Conservation (phyloP, 1,140 invertebrate species). For the Cydia pomonella region DNA sequence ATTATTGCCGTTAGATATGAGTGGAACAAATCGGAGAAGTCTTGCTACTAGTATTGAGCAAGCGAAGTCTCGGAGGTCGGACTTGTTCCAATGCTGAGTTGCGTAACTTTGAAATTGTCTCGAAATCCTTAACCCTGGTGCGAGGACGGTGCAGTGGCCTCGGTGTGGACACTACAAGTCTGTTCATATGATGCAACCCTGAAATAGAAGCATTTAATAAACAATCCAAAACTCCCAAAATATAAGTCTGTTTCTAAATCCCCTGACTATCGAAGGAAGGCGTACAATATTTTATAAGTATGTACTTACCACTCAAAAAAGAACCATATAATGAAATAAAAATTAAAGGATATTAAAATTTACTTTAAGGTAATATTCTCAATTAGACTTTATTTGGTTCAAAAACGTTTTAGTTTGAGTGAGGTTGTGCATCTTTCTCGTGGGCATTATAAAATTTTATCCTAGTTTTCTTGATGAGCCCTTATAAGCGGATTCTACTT, state of each 20-base stretch:
- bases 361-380: no score
- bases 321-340: no score
- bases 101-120: conserved; percentile 14
- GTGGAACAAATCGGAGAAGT: conserved; percentile 8
- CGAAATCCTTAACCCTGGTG: conserved; percentile 23
- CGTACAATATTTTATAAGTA: no score
- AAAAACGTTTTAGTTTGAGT: no score
- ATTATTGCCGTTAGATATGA: conserved; percentile 51
- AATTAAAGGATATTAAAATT: no score
- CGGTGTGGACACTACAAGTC: neutral
- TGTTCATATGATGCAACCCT: neutral
- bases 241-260: neutral
- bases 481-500: no score
- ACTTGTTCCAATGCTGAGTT: conserved; percentile 1
- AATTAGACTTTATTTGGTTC: no score
- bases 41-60: conserved; percentile 27
- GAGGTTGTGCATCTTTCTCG: no score
- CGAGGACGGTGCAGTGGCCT: conserved; percentile 10
- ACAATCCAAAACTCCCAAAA: neutral
- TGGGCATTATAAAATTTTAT: no score
- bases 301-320: no score
- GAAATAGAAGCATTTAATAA: neutral
- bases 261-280: neutral
- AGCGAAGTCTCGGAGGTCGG: conserved; percentile 6
- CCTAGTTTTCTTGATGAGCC: no score